These are phyloP conservation scores for Poeciliopsis turrubarensis DNA, from an alignment of 2,113 vertebrate genomes.

Conservation along the genomic window DNA sequence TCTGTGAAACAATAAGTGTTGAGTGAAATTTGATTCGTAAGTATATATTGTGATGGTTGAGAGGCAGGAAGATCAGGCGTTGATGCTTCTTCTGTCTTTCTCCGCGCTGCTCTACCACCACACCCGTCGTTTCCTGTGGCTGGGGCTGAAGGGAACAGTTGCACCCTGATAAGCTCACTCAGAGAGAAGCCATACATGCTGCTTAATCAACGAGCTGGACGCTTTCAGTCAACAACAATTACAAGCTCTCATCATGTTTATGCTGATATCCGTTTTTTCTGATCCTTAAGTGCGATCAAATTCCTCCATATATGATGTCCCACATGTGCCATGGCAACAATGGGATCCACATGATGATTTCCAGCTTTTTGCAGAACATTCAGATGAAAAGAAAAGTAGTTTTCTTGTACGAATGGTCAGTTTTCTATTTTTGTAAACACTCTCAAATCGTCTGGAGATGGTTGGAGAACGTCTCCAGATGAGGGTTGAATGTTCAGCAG, in stretches of 20 bases:
- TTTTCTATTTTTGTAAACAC: not conserved
- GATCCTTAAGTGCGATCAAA: constrained; percentile 25
- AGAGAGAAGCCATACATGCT: constrained; percentile 59
- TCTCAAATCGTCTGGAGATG: not conserved
- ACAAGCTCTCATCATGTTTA: constrained; percentile 61
- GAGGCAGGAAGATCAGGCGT: constrained; percentile 1
- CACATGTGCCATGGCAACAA: not conserved
- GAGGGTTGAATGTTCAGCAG: constrained; percentile 51
- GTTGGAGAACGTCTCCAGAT: constrained; percentile 1
- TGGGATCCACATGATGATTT: not conserved
- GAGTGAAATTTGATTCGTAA: not conserved
- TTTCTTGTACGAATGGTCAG: not conserved
- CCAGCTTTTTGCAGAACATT: not conserved
- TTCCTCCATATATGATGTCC: constrained; percentile 21
- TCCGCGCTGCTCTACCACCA: not conserved
- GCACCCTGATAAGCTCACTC: constrained; percentile 70
- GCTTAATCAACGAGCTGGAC: constrained; percentile 67
- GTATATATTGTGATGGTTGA: not conserved
- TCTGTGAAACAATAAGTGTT: not conserved
- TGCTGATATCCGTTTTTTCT: constrained; percentile 26
- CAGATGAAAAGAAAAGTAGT: constrained; percentile 3
- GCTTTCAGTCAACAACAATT: constrained; percentile 76
- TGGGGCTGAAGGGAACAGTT: constrained; percentile 58
- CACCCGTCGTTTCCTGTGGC: constrained; percentile 67
- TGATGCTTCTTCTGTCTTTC: constrained; percentile 30